These are phyloP conservation scores for Peribatodes rhomboidaria DNA, from an alignment of 2,888 invertebrate species.

Conservation along the genomic window DNA sequence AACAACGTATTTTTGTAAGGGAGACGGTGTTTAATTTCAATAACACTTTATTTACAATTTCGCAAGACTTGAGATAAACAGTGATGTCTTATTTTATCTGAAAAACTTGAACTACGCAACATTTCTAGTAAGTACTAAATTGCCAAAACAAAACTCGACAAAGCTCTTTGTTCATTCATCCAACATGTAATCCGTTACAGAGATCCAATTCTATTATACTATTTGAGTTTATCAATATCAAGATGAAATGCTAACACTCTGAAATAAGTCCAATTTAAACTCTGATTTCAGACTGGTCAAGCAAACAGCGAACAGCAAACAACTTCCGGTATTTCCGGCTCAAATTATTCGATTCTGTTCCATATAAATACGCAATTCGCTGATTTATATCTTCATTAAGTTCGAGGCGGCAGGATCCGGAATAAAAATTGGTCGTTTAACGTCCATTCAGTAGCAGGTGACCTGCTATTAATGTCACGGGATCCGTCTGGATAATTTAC, in stretches of 20 bases:
- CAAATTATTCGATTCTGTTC: background rate
- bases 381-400: constrained; percentile 11
- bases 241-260: background rate
- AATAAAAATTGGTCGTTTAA: constrained; percentile 6
- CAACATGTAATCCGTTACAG: no score
- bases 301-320: background rate
- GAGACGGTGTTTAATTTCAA: no score
- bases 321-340: background rate
- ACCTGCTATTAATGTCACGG: background rate
- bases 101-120: no score
- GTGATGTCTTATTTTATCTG: no score
- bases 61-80: no score
- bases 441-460: constrained; percentile 4
- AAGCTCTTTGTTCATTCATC: no score
- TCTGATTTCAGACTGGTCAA: background rate
- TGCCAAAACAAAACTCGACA: no score
- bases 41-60: no score
- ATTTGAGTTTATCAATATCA: no score
- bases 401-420: background rate
- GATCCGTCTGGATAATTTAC: constrained; percentile 3
- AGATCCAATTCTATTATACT: no score
- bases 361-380: background rate
- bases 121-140: no score
- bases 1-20: no score
- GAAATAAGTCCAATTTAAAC: background rate